Percentiles rank a stretch among this genome's conserved stretches.
phyloP scores from a whole-genome alignment of 2,888 invertebrate species.

The Didymodactylos carnosus region DNA sequence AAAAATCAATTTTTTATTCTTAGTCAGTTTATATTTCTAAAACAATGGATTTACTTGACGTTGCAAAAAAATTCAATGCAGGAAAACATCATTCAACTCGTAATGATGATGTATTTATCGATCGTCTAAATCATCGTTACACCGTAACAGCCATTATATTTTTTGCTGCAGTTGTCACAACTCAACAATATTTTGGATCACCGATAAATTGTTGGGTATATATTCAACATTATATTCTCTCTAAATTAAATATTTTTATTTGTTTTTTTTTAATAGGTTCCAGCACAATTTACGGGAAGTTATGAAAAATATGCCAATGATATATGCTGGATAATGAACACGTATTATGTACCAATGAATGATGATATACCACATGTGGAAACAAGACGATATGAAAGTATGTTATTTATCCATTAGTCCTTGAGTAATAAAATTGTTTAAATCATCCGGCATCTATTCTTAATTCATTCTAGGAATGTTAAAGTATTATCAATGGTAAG shows the following conservation, averaged over 20 bases:
- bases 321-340: constrained; percentile 13
- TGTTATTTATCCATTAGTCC: not conserved
- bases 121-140: constrained; percentile 14
- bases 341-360: constrained; percentile 8
- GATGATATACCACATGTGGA: constrained; percentile 8
- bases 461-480: not conserved
- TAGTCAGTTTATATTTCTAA: too few species aligned
- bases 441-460: too few species aligned
- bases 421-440: too few species aligned
- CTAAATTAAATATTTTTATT: not conserved
- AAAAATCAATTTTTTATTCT: too few species aligned
- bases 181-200: not conserved
- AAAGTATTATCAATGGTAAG: constrained; percentile 14
- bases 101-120: constrained; percentile 13
- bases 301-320: constrained; percentile 12
- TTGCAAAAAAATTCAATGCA: not conserved
- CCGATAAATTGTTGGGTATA: not conserved
- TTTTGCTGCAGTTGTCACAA: not conserved
- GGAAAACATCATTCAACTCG: not conserved
- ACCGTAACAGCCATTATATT: constrained; percentile 2
- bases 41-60: not conserved
- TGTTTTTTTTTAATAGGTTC: not conserved
- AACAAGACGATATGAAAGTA: not conserved
- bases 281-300: constrained; percentile 12
- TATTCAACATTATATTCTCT: not conserved